phyloP scores from a whole-genome alignment of 2,113 vertebrate species.

The Meles meles region DNA sequence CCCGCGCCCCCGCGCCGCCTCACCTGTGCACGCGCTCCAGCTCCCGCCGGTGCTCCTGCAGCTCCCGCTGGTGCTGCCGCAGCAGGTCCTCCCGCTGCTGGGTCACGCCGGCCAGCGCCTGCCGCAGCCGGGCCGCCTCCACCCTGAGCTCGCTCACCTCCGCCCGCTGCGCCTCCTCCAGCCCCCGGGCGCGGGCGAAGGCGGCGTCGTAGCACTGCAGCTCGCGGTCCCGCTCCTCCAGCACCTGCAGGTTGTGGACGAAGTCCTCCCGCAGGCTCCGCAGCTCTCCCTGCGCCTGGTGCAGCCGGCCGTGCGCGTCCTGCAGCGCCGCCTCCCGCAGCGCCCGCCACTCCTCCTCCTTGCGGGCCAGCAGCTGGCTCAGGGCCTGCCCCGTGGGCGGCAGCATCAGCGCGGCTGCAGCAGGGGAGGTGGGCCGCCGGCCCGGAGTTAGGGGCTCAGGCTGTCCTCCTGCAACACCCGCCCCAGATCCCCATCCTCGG shows the following conservation, averaged over 20 bases:
- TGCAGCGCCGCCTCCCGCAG: conserved; percentile 80
- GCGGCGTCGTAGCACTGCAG: conserved; percentile 81
- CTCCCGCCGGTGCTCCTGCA: conserved; percentile 79
- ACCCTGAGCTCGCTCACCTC: conserved; percentile 83
- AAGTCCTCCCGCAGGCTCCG: conserved; percentile 84
- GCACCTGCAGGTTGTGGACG: conserved; percentile 83
- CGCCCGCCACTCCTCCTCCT: conserved; percentile 85
- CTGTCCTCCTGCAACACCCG: neutral
- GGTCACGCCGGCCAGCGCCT: conserved; percentile 71
- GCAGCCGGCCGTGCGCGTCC: conserved; percentile 71
- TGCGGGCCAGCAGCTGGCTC: conserved; percentile 78
- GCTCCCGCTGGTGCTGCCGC: conserved; percentile 49
- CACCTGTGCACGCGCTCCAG: conserved; percentile 82
- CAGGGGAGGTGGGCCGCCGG: neutral
- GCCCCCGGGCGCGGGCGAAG: conserved; percentile 65
- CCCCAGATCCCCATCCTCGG: fast-evolving
- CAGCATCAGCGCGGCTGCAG: neutral
- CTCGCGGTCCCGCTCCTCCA: conserved; percentile 86
- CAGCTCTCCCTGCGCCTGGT: conserved; percentile 73
- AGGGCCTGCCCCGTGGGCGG: conserved; percentile 66
- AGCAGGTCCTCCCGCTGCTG: conserved; percentile 71
- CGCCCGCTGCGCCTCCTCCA: conserved; percentile 78
- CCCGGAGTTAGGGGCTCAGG: fast-evolving
- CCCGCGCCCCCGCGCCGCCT: neutral
- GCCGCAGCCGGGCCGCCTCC: conserved; percentile 79